Base-by-base conservation (phyloP, 2,113 vertebrate species). In the Macroglossus sobrinus region DNA sequence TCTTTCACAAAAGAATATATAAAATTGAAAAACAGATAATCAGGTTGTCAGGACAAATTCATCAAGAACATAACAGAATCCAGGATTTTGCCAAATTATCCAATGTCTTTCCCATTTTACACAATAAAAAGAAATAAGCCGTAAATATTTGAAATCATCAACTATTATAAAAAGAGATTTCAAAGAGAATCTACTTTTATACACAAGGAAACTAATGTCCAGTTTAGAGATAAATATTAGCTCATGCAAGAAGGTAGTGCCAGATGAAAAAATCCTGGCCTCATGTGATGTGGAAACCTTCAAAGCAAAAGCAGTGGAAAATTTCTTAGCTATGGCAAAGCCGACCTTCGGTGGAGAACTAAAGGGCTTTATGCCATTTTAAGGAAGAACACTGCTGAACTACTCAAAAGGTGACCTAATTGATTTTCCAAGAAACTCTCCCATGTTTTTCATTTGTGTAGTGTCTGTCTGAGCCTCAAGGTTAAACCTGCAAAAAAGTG, bases 341-440 rank as follows among this genome's bases (percentile, higher is more conserved):
- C 3, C 96, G 92, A 85, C 89, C 84, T 91, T 50, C 57, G 90
- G 63, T 7, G n/a, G 71, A 38, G 87, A 91, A 84, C 71, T 45
- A 45, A 47, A 59, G 38, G 75, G 88, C 8, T 3, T 26, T 7
- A 35, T 0, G 3, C 30, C 85, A 35, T 38, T 91, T 94, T 72
- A 87, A 68, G 40, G 68, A 33, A 96, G 93, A 97, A 92, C 69
- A 87, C 0, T 84, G 97, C 10, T 93, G 94, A 98, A 86, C 93
- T 95, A 95, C 95, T 98, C 96, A 12, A 45, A 40, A 81, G 75
- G 79, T 57, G 66, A 50, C 40, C 55, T 74, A 87, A 98, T 19
- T 97, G 80, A 98, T 96, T 98, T 98, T 98, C 96, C 98, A 97
- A 98, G 85, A 94, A 97, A 97, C 81, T n/a, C 55, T 93, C 97